Evolutionary conservation across 2,797 vertebrate species (phyloP), one percentile per base, ranked within the genome.

Genomic region (Eremophila alpestris): DNA sequence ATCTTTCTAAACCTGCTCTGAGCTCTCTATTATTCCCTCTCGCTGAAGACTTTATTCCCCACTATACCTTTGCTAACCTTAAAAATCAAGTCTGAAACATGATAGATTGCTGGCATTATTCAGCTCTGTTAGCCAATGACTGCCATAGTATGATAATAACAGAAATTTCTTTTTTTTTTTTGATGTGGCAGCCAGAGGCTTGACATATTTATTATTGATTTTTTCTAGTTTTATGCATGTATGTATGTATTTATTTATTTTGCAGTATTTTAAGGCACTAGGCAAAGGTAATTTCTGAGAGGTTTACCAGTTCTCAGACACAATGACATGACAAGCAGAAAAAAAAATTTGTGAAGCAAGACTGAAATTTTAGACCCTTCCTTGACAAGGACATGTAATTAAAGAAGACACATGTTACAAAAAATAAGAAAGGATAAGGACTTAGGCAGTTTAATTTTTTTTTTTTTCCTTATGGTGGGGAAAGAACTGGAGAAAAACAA

Each of bases 1-100:
- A 96, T 90, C 90, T 94, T 93, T n/a, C 29, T 93, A 89, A 96
- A 83, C 62, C 62, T 82, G 64, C 67, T 64, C 64, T 90, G 79
- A 95, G 79, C 81, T 94, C 27, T 68, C 24, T 87, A 58, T 89
- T 95, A 85, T 85, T 92, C 38, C 26, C 21, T 71, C 54, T 87
- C 82, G 87, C 52, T 92, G 41, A 79, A 62, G 45, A 60, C 54
- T 60, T 40, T 60, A 40, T 60, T 60, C 32, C 13, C 13, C 9
- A 26, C 45, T 74, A 63, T 64, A 81, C 24, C 58, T 34, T 78
- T 49, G 26, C 58, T 40, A 40, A 27, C 36, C 18, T 60, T 60
- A 20, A 60, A 60, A 60, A 40, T 40, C 58, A 40, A 55, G 46
- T 54, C 32, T 73, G 68, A 94, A 93, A 82, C 75, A 40, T 64